Evolutionary conservation across 2,113 vertebrate species (phyloP).

Genomic region (Anseranas semipalmata): DNA sequence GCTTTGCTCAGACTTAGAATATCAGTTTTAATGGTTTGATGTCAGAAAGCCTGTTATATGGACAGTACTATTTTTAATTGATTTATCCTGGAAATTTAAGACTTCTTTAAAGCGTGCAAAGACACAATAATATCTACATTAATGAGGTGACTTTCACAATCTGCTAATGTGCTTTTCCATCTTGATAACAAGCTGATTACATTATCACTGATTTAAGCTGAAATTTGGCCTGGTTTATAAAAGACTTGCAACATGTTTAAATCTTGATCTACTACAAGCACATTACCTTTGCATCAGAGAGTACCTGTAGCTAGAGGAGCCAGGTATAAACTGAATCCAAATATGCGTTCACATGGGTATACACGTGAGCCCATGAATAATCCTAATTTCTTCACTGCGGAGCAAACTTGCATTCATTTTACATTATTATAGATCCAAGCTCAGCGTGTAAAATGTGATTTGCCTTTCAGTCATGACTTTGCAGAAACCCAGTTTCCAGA

Average conservation of each 20-base stretch:
- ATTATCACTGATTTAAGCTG: not conserved
- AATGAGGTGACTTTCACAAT: not conserved
- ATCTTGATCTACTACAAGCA: not conserved
- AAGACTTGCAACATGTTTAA: not conserved
- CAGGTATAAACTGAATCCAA: not conserved
- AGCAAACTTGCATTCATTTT: not conserved
- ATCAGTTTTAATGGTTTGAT: not conserved
- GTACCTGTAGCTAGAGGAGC: not conserved
- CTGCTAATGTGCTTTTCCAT: not conserved
- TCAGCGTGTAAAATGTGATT: not conserved
- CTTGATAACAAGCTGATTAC: not conserved
- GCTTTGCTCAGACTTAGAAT: not conserved
- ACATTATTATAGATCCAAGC: not conserved
- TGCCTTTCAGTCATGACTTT: not conserved
- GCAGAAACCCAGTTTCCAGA: not conserved
- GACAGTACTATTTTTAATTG: not conserved
- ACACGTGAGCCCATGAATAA: not conserved
- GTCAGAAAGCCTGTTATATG: not conserved
- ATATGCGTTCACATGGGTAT: no score
- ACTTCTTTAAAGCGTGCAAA: not conserved
- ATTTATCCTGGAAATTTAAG: not conserved
- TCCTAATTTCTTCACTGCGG: not conserved
- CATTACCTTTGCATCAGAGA: not conserved
- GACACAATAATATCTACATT: constrained; percentile 53
- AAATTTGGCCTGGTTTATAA: not conserved